These are phyloP conservation scores for Lasioglossum baleicum DNA, from an alignment of 1,140 invertebrate genomes.

Conservation along the genomic window DNA sequence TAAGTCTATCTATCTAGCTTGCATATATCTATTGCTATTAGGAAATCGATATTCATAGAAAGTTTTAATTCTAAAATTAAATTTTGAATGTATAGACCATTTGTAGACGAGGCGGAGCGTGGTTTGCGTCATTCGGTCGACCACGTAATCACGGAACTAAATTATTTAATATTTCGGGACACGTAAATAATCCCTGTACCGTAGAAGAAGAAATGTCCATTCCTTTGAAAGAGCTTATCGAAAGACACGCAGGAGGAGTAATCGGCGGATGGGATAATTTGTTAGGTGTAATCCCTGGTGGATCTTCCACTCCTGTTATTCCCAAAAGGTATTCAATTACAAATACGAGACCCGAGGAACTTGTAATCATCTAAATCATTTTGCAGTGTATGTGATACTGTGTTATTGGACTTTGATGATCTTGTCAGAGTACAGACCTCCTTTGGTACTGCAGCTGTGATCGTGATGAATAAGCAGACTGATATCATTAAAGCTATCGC, in stretches of 20 bases:
- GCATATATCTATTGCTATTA: no score
- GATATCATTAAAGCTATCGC: slow-evolving; percentile 98
- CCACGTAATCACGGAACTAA: slow-evolving; percentile 98
- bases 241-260: slow-evolving; percentile 97
- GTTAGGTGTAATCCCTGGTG: slow-evolving; percentile 97
- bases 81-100: slow-evolving; percentile 85
- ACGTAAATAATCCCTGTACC: slow-evolving; percentile 98
- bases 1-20: no score
- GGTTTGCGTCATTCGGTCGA: slow-evolving; percentile 98
- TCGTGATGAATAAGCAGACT: slow-evolving; percentile 99
- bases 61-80: slow-evolving; percentile 29
- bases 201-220: slow-evolving; percentile 99
- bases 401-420: slow-evolving; percentile 99
- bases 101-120: slow-evolving; percentile 95
- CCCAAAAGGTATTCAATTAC: slow-evolving; percentile 93
- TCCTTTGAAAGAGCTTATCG: slow-evolving; percentile 96
- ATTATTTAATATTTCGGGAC: slow-evolving; percentile 98
- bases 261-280: slow-evolving; percentile 99
- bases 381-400: slow-evolving; percentile 94
- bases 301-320: slow-evolving; percentile 98
- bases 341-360: no score
- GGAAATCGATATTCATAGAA: no score
- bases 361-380: no score
- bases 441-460: slow-evolving; percentile 98
- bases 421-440: slow-evolving; percentile 96